Evolutionary conservation across 2,113 vertebrate species (phyloP).

Genomic region (Rhodinocichla rosea): DNA sequence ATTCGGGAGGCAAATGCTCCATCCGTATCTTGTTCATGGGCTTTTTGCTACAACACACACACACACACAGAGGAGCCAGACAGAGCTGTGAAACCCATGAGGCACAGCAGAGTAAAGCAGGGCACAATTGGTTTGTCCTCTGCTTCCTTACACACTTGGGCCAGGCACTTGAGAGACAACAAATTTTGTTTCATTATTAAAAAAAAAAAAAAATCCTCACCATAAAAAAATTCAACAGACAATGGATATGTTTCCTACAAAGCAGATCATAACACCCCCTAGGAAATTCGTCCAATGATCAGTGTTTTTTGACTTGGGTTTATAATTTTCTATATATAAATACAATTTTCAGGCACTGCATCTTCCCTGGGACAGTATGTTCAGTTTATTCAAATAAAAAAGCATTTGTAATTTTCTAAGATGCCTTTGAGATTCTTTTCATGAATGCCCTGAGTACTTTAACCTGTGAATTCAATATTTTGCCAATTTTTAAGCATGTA

Average conservation of each 20-base stretch:
- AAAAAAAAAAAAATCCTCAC: accelerated
- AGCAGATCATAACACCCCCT: not conserved
- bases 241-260: accelerated
- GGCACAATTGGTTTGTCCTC: not conserved
- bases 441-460: not conserved
- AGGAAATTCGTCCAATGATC: not conserved
- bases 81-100: constrained; percentile 9
- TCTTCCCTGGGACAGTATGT: not conserved
- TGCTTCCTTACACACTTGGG: not conserved
- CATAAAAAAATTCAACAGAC: not conserved
- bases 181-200: not conserved
- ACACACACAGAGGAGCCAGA: not conserved
- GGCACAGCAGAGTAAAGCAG: not conserved
- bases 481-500: not conserved
- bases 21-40: not conserved
- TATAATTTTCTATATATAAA: not conserved
- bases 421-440: not conserved
- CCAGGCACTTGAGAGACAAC: not conserved
- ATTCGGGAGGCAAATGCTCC: constrained; percentile 35
- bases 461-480: not conserved
- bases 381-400: not conserved
- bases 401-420: not conserved
- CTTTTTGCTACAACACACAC: constrained; percentile 10
- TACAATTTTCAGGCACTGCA: not conserved
- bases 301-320: not conserved